Base-by-base conservation (phyloP, 2,797 vertebrate genomes). In the Spea hammondii region DNA sequence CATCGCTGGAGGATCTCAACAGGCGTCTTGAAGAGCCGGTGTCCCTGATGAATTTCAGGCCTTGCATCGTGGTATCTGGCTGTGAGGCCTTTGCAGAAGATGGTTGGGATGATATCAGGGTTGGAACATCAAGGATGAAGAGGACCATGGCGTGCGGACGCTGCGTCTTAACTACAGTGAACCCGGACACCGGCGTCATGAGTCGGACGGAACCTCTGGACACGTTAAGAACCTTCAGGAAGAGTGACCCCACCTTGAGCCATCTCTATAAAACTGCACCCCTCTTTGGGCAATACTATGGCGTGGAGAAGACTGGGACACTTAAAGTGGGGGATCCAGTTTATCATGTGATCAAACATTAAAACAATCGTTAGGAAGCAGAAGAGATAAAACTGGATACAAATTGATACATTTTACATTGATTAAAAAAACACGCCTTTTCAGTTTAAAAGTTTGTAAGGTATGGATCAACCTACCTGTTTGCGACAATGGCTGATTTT, bases 1-100 rank as follows among this genome's bases (percentile, higher is more conserved):
- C 96, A 13, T 99, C 98, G 0, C 76, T 99, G 70, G 86, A 87
- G 0, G 94, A 99, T 77, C 88, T 99, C 68, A 97, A 93, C 85
- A 88, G 80, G 74, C 93, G 86, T 55, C 6, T 98, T 67, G 92
- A 94, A 78, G 89, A 90, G 75, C 94, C 91, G 8, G 88, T 94
- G 46, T 94, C 92, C 0, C 89, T 92, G 75, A 87, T 88, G 68
- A 87, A 92, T 17, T 99, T 99, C 89, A 93, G 97, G 67, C 96
- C 97, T 0, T 98, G 90, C 85, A 93, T 99, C 11, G 83, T 96
- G 83, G 89, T 98, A 65, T 86, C 91, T 0, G 95, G 91, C 76
- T 98, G 96, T 47, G 76, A 84, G 0, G 89, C 98, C 4, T 97
- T 92, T 46, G 94, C 90, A 0, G 98, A 99, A 94, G 98, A 98